Evolutionary conservation across 23 tunicate species (phyloP), one percentile per base, ranked within the genome.

Genomic region (Trididemnum nubilum): DNA sequence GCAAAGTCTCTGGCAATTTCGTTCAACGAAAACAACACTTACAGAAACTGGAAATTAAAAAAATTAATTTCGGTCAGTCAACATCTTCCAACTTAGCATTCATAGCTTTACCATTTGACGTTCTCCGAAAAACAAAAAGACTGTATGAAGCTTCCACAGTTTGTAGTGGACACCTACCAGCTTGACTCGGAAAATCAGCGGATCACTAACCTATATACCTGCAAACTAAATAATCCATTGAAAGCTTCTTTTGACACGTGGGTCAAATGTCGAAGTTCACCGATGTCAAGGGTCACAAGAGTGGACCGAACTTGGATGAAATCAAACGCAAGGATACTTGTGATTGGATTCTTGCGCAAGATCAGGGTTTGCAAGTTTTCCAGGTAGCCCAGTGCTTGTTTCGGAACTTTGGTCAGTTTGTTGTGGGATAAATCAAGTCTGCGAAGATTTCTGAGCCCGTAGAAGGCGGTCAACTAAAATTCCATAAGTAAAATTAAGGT

Each of bases 341-440:
- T 65, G 72, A 90, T 90, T 1, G 96, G 96, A 58, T 90, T 90
- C 35, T 73, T 72, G 27, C 96, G 81, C 63, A 90, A 70, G 1
- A 32, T 59, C 30, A 90, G 69, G 0, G 69, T 51, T 80, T 65
- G 33, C 37, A 90, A 69, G 30, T 37, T 80, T 18, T 34, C 35
- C 39, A 90, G 49, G 28, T 35, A 33, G 18, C 36, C 73, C 24
- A 84, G 9, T 0, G 96, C 85, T 33, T 24, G 25, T 0, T 44
- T 77, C 0, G 96, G 96, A 9, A 84, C 38, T 44, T 64, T 79
- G 44, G 70, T 51, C 34, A 90, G 59, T 65, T 50, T 36, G 76
- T 91, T 91, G 19, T 52, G 81, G 2, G 90, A 80, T 37, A 91
- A 36, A 71, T 91, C 97, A 51, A 91, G 64, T 22, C 7, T 58